Evolutionary conservation across 1,140 invertebrate genomes (phyloP).

Genomic region (Elysia chlorotica): DNA sequence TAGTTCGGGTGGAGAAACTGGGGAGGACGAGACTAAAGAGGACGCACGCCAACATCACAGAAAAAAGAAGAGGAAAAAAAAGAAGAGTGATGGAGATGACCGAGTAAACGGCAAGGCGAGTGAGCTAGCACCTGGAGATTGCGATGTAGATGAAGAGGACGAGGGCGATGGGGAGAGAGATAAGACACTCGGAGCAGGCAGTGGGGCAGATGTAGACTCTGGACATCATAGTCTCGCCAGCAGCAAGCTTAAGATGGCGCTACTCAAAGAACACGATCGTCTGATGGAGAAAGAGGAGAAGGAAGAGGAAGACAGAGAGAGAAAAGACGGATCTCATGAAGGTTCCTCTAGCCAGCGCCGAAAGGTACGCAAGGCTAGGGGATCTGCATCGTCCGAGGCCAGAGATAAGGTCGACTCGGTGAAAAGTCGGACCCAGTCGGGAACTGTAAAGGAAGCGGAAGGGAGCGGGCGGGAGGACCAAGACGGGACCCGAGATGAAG

Average conservation of each 20-base stretch:
- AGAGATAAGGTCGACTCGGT: too few species aligned
- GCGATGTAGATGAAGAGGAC: neutral
- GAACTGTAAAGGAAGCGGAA: too few species aligned
- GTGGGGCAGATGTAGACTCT: neutral
- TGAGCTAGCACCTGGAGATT: neutral
- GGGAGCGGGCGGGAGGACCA: too few species aligned
- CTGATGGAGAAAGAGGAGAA: constrained; percentile 13
- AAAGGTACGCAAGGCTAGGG: too few species aligned
- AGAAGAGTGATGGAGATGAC: neutral
- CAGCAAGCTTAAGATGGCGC: neutral
- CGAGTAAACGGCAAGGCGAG: neutral
- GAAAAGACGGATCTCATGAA: too few species aligned
- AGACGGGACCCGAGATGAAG: neutral
- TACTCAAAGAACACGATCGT: neutral
- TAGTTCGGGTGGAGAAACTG: neutral
- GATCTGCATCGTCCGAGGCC: too few species aligned
- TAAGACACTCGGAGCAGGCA: neutral
- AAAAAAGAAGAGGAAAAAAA: constrained; percentile 3
- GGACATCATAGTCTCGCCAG: neutral
- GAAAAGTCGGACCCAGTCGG: too few species aligned
- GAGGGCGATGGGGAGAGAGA: neutral
- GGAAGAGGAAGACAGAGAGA: too few species aligned
- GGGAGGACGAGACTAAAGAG: neutral
- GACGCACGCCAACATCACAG: neutral
- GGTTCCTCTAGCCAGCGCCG: too few species aligned